Evolutionary conservation across 1,140 invertebrate genomes (phyloP), one percentile per base, ranked within the genome.

Genomic region (Pseudomyrmex cubaensis): DNA sequence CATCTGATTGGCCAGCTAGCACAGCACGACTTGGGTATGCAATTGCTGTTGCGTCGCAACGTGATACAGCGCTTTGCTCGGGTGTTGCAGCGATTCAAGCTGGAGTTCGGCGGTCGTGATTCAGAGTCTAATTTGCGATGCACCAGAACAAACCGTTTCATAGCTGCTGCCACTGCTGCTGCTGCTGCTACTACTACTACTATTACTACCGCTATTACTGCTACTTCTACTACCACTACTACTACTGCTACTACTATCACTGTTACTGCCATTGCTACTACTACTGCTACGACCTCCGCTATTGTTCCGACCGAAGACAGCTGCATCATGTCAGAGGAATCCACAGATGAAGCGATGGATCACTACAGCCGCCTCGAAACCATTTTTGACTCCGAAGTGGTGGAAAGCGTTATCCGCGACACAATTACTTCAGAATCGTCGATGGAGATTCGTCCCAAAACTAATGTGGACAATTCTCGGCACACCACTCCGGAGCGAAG

Each of bases 1-100:
- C 98, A 99, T 95, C 93, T 99, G 10, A 98, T 99, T 93, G 98
- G 98, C 0, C 97, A 99, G 91, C 95, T 99, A 46, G 96, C 96
- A 0, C 96, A 97, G 89, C 97, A 98, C 88, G 94, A 96, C 35
- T 95, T 96, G 35, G 98, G 98, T 0, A 94, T 97, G 86, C 95
- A 96, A 20, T 91, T 97, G 1, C 90, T 98, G 0, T 90, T 95
- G 2, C 93, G 93, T 2, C 86, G 91, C 56, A 92, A 94, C 46
- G 92, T 94, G 5, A 82, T 94, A 8, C 94, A 94, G 46, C 87
- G 92, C 44, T 94, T 93, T 44, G 87, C 91, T 0, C 75, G 93
- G 25, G 85, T 92, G 1, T 74, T 94, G 20, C 92, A 94, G 22
- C 76, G 93, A 25, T 94, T 94, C 75, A 90, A 84, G n/a, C 80